Conservation (phyloP, 2,888 invertebrate genomes). For the Omphaloscelis lunosa region DNA sequence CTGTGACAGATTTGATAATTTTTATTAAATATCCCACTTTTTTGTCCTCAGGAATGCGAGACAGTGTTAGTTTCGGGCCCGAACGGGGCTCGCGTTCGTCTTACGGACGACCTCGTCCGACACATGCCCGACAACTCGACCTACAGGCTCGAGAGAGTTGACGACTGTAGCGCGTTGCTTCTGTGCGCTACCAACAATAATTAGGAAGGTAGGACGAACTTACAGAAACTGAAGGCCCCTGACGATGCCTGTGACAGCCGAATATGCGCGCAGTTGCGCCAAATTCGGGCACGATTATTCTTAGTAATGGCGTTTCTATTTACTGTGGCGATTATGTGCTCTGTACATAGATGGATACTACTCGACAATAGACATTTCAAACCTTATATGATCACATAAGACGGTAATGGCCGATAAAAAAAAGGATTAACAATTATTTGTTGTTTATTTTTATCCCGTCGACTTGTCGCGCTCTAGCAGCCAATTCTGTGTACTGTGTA, state of each 20-base stretch:
- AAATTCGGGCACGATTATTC: too few relatives aligned
- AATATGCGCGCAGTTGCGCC: not conserved
- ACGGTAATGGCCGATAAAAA: not conserved
- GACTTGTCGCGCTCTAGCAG: not conserved
- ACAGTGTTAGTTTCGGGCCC: constrained; percentile 95
- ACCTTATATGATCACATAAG: not conserved
- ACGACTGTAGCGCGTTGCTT: constrained; percentile 77
- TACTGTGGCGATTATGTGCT: too few relatives aligned
- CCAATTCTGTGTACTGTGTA: not conserved
- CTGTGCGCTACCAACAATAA: constrained; percentile 73
- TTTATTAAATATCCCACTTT: not conserved
- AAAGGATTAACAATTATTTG: not conserved
- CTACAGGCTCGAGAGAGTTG: constrained; percentile 80
- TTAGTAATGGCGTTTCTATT: not conserved
- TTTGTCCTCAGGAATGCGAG: constrained; percentile 87
- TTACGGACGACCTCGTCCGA: constrained; percentile 96
- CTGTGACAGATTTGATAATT: not conserved
- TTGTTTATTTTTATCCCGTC: not conserved
- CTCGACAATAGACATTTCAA: not conserved
- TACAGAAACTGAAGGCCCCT: not conserved
- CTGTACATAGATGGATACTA: not conserved
- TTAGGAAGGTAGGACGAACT: not conserved
- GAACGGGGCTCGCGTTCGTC: constrained; percentile 95
- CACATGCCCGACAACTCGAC: constrained; percentile 93
- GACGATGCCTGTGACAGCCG: not conserved